Percentiles rank a stretch among this genome's conserved stretches.
These are phyloP conservation scores for Meloidogyne floridensis DNA, from an alignment of 1,140 invertebrate genomes.

Conservation along the genomic window DNA sequence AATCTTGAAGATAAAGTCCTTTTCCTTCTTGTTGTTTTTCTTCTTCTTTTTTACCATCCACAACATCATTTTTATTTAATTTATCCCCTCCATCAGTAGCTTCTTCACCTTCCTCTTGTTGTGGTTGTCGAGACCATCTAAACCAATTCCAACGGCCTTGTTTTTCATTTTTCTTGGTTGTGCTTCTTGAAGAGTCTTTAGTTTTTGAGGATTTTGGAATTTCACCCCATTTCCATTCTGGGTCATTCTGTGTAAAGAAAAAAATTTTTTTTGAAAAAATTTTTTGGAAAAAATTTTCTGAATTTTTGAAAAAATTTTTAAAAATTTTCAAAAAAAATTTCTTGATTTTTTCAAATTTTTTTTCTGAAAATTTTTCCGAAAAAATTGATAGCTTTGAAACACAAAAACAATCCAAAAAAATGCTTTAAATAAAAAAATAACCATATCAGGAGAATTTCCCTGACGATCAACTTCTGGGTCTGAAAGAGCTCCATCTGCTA, in stretches of 20 bases:
- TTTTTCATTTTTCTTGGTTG: conserved; percentile 29
- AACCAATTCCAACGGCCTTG: conserved; percentile 35
- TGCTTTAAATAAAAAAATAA: not conserved
- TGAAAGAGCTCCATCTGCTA: conserved; percentile 61
- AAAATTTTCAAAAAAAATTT: no score
- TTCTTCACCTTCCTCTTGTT: conserved; percentile 11
- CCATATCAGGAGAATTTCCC: conserved; percentile 24
- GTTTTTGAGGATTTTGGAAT: conserved; percentile 72
- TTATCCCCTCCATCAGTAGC: conserved; percentile 10
- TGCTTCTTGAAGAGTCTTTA: conserved; percentile 16
- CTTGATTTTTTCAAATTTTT: not conserved
- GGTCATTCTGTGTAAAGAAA: conserved; percentile 40
- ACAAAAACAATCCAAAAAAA: no score
- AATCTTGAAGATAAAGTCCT: conserved; percentile 84
- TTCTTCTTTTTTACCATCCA: conserved; percentile 56
- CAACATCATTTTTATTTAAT: not conserved
- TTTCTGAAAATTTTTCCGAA: not conserved
- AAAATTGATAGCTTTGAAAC: no score
- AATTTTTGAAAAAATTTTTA: no score
- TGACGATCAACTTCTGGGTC: conserved; percentile 61
- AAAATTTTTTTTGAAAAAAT: conserved; percentile 29
- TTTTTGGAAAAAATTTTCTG: no score
- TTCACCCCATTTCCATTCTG: conserved; percentile 92
- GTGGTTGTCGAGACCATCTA: conserved; percentile 19
- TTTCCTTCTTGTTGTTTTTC: conserved; percentile 69